Conservation (phyloP, 2,888 invertebrate species). For the Zygaena filipendulae region DNA sequence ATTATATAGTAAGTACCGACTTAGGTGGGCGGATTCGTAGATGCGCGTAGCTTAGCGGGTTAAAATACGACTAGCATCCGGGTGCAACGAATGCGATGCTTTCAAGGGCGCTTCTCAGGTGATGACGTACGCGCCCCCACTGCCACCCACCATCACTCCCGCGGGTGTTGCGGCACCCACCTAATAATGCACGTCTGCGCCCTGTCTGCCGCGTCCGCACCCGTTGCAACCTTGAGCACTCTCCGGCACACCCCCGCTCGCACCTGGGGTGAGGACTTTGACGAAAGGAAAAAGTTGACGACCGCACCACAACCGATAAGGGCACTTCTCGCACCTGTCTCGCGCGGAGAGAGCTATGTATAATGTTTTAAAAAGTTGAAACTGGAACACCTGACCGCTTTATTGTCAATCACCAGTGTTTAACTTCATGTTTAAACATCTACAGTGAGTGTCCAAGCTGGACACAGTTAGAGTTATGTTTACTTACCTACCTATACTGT, state of each 20-base stretch:
- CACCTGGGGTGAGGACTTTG: constrained; percentile 24
- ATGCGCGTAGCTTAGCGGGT: constrained; percentile 42
- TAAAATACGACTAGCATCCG: constrained; percentile 60
- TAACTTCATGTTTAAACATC: no score
- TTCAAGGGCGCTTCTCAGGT: constrained; percentile 69
- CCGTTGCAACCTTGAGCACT: constrained; percentile 62
- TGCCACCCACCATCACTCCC: constrained; percentile 39
- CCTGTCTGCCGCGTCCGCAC: constrained; percentile 63
- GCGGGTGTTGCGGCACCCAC: constrained; percentile 63
- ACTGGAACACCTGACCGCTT: no score
- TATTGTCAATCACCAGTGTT: no score
- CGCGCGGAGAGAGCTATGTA: no score
- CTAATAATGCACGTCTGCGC: constrained; percentile 70
- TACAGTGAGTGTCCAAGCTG: no score
- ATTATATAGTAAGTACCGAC: no score
- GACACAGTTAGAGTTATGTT: no score
- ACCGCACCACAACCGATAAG: not conserved
- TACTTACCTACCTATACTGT: no score
- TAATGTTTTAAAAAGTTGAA: no score
- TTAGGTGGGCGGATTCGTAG: constrained; percentile 38
- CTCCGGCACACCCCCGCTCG: constrained; percentile 36
- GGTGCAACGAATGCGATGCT: constrained; percentile 68
- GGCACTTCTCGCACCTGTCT: no score
- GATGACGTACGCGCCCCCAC: constrained; percentile 63
- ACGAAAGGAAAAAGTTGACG: no score